Percentiles rank a stretch among this genome's conserved stretches.
Conservation (phyloP, 64 coral and sea anemone genomes). For the Porites australiensis region DNA sequence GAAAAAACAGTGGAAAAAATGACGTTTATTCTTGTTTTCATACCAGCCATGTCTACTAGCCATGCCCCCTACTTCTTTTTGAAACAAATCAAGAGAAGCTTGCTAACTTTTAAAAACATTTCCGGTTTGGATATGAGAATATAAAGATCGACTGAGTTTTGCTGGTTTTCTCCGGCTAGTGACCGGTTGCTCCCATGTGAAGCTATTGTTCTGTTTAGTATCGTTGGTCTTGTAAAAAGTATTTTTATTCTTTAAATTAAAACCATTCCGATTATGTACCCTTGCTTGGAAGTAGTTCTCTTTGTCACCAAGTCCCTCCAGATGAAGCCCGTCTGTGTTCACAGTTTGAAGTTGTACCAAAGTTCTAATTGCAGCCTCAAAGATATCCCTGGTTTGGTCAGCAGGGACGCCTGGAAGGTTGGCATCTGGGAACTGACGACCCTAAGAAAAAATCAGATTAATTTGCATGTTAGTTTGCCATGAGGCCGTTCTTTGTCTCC, state of each 20-base stretch:
- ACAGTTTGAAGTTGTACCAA: constrained; percentile 1
- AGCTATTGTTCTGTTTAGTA: too few species aligned
- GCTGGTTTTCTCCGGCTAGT: too few species aligned
- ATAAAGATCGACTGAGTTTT: too few species aligned
- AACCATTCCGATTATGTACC: neutral
- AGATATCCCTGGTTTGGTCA: constrained; percentile 1
- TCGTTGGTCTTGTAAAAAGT: too few species aligned
- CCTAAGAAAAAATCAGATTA: neutral
- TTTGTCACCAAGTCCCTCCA: constrained; percentile 4
- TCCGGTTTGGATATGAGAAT: too few species aligned
- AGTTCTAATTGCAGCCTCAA: neutral
- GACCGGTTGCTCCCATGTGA: too few species aligned
- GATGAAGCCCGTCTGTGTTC: neutral
- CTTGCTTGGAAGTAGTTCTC: neutral
- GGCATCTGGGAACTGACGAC: constrained; percentile 24
- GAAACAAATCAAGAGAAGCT: too few species aligned
- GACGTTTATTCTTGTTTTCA: neutral
- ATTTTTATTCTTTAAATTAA: neutral
- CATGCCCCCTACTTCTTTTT: too few species aligned
- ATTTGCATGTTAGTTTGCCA: neutral
- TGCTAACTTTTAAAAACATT: too few species aligned
- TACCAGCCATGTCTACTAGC: too few species aligned
- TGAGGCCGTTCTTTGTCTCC: too few species aligned
- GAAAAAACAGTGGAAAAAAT: neutral
- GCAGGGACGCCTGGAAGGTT: constrained; percentile 7